Percentiles rank a stretch among this genome's conserved stretches.
phyloP scores from a whole-genome alignment of 2,797 vertebrate genomes.

The Balearica regulorum region DNA sequence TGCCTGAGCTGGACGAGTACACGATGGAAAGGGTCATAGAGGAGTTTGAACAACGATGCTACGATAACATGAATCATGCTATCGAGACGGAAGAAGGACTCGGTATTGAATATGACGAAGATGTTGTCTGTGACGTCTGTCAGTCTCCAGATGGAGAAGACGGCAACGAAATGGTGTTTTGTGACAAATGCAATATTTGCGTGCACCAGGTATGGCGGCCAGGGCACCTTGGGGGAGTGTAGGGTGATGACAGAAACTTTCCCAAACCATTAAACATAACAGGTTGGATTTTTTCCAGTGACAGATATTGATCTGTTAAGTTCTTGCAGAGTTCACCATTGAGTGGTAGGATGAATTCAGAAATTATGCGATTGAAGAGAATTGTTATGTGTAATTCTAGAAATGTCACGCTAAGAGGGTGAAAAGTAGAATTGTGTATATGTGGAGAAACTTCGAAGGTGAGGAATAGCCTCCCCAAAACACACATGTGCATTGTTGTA shows the following conservation, averaged over 20 bases:
- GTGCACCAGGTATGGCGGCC: slow-evolving; percentile 89
- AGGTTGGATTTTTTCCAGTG: neutral
- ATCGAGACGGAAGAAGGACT: slow-evolving; percentile 95
- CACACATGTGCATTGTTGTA: neutral
- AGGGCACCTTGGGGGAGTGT: too few species aligned
- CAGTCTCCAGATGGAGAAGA: slow-evolving; percentile 96
- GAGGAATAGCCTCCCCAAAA: neutral
- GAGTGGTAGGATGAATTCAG: neutral
- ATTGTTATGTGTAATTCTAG: neutral
- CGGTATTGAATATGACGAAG: slow-evolving; percentile 97
- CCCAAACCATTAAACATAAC: neutral
- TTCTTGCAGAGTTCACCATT: neutral
- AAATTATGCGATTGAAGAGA: neutral
- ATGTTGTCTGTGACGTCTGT: slow-evolving; percentile 96
- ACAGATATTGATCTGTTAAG: neutral
- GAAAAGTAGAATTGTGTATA: neutral
- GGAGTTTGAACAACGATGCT: slow-evolving; percentile 90
- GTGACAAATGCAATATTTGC: slow-evolving; percentile 98
- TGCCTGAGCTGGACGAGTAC: slow-evolving; percentile 86
- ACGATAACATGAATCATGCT: slow-evolving; percentile 94
- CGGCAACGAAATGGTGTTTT: slow-evolving; percentile 99
- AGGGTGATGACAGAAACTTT: neutral
- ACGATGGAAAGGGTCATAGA: slow-evolving; percentile 93
- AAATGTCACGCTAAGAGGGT: neutral
- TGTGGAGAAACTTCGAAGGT: neutral